Evolutionary conservation across 1,140 invertebrate species (phyloP).

Genomic region (Cecropterus lyciades): DNA sequence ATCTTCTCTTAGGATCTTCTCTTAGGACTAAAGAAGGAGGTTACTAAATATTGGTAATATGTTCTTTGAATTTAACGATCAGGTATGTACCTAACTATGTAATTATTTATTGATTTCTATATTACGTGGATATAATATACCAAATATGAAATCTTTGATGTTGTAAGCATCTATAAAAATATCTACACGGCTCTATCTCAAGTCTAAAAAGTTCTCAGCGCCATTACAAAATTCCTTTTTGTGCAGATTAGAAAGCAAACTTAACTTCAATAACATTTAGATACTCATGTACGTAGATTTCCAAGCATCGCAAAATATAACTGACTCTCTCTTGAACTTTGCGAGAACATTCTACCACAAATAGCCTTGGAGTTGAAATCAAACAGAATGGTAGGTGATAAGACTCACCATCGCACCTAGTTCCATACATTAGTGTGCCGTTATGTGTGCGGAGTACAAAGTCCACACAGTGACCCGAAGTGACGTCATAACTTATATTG

Average conservation of each 20-base stretch:
- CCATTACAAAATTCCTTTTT: slow-evolving; percentile 1
- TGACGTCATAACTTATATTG: neutral
- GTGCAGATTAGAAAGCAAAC: neutral
- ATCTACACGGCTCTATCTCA: neutral
- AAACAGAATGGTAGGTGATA: neutral
- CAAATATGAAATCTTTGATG: no score
- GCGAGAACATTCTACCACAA: neutral
- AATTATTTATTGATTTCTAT: no score
- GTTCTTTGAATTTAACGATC: no score
- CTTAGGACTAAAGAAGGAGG: no score
- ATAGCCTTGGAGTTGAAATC: neutral
- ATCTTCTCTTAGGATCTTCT: no score
- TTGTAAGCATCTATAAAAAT: no score
- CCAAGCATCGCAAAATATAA: neutral
- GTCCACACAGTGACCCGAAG: neutral
- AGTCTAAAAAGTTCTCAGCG: neutral
- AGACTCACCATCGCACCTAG: neutral
- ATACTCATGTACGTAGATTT: no score
- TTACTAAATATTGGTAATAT: no score
- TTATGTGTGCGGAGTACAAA: neutral
- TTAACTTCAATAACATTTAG: neutral
- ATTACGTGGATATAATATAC: no score
- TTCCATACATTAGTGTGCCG: neutral
- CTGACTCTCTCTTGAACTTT: slow-evolving; percentile 2
- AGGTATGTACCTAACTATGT: no score